phyloP scores from a whole-genome alignment of 2,113 vertebrate species.

The Pyxicephalus adspersus region DNA sequence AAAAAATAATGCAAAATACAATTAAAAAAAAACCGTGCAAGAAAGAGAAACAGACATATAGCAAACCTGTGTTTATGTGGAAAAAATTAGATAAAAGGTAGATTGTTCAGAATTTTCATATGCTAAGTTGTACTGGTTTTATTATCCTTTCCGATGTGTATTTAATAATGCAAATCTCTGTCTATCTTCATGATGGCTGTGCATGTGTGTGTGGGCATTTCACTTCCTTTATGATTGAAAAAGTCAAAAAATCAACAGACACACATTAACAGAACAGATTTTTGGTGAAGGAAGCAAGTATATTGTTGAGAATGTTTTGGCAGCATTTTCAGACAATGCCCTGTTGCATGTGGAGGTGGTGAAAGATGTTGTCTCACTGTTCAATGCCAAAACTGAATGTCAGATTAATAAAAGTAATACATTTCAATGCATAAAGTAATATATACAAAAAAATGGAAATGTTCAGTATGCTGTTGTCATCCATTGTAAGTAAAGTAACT shows the following conservation, averaged over 20 bases:
- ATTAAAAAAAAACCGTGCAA: too few relatives aligned
- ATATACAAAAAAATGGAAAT: too few relatives aligned
- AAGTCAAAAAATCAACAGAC: constrained; percentile 41
- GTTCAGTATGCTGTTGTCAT: too few relatives aligned
- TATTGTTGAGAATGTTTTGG: constrained; percentile 74
- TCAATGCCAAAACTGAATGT: constrained; percentile 46
- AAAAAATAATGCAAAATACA: too few relatives aligned
- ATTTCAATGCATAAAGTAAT: too few relatives aligned
- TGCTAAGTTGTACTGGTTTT: not conserved
- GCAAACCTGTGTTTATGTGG: too few relatives aligned
- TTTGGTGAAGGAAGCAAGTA: constrained; percentile 71
- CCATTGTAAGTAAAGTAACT: too few relatives aligned
- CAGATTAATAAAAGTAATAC: constrained; percentile 8
- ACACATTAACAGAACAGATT: constrained; percentile 69
- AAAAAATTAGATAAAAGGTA: too few relatives aligned
- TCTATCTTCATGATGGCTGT: constrained; percentile 32
- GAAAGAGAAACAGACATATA: too few relatives aligned
- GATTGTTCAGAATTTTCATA: too few relatives aligned
- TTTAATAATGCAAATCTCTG: constrained; percentile 15
- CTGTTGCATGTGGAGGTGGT: constrained; percentile 39
- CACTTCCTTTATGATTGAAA: constrained; percentile 38
- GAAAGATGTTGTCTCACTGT: constrained; percentile 49
- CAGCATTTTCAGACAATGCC: constrained; percentile 61
- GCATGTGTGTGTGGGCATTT: constrained; percentile 50
- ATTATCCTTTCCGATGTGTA: not conserved